Evolutionary conservation across 2,888 invertebrate species (phyloP), one percentile per base, ranked within the genome.

Genomic region (Tenthredo notha): DNA sequence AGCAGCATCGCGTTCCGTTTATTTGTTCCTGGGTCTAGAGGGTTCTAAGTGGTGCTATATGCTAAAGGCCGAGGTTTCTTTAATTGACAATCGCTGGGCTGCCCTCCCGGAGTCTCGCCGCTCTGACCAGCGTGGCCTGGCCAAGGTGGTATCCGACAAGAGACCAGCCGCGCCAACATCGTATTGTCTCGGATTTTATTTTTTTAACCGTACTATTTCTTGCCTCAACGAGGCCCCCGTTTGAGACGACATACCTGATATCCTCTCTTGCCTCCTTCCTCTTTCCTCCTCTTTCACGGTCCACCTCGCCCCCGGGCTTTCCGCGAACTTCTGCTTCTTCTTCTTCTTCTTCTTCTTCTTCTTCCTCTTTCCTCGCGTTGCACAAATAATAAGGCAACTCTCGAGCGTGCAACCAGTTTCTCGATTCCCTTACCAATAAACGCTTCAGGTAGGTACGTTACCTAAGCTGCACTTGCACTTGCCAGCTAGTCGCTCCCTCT

Each of bases 111-210:
- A 61, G 80, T 61, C 80, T 80, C 61, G 58, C 78, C 61, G 88
- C 88, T 86, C 84, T 86, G 86, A 85, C 88, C 88, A 87, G 25
- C 25, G 21, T 12, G 25, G 47, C 80, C 40, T 72, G 33, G 47
- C 70, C 88, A 88, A 92, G 92, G 92, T 93, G 93, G 93, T 92
- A 93, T 93, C 91, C 91, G 86, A 92, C 92, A 92, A 90, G 89
- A 90, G 87, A 89, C 89, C 86, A 86, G 90, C 90, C 90, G 90
- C 91, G 89, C 90, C 91, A 89, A 92, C 93, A 92, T 90, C 90
- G 92, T 93, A 93, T 93, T 93, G 93, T 93, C 91, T 86, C 90
- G 74, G 50, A 58, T 58, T 61, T 43, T 43, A 37, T 77, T 40
- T 29, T 40, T 21, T 37, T 40, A 7, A 10, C 37, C 40, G 58